These are phyloP conservation scores for Drosophila demipolita DNA, from an alignment of 2,888 invertebrate species.

Conservation along the genomic window DNA sequence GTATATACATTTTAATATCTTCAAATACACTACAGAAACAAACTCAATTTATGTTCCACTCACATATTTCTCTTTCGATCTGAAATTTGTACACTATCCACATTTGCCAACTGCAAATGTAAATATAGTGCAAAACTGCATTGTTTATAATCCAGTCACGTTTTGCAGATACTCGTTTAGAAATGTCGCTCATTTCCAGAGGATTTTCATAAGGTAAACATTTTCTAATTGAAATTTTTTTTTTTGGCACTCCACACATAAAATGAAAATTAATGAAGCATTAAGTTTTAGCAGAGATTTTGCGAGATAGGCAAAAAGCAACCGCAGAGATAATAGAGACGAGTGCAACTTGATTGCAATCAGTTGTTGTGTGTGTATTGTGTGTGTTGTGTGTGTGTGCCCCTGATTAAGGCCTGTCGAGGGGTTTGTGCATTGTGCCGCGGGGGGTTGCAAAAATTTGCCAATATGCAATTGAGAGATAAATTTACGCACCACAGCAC, in stretches of 20 bases:
- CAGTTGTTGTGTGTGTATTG: conserved; percentile 19
- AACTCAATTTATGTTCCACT: neutral
- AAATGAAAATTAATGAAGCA: conserved; percentile 70
- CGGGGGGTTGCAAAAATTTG: conserved; percentile 57
- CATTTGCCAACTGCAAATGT: conserved; percentile 14
- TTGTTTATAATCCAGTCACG: conserved; percentile 41
- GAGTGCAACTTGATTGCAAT: conserved; percentile 68
- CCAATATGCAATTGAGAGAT: conserved; percentile 60
- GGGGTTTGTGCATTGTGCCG: conserved; percentile 19
- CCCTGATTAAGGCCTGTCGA: conserved; percentile 60
- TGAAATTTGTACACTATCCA: neutral
- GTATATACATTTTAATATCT: neutral
- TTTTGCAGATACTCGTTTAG: conserved; percentile 29
- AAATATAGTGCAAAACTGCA: conserved; percentile 25
- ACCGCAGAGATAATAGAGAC: conserved; percentile 63
- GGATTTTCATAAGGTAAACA: conserved; percentile 14
- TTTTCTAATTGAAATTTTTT: conserved; percentile 50
- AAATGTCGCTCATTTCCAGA: conserved; percentile 4
- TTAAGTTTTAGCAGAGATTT: conserved; percentile 53
- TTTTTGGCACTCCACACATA: conserved; percentile 20
- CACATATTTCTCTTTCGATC: neutral
- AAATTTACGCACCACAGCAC: conserved; percentile 69
- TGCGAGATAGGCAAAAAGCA: conserved; percentile 43
- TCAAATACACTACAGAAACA: neutral
- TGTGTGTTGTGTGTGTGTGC: conserved; percentile 18